Percentiles rank a stretch among this genome's conserved stretches.
These are phyloP conservation scores for Molorchus minor DNA, from an alignment of 2,888 invertebrate species.

Conservation along the genomic window DNA sequence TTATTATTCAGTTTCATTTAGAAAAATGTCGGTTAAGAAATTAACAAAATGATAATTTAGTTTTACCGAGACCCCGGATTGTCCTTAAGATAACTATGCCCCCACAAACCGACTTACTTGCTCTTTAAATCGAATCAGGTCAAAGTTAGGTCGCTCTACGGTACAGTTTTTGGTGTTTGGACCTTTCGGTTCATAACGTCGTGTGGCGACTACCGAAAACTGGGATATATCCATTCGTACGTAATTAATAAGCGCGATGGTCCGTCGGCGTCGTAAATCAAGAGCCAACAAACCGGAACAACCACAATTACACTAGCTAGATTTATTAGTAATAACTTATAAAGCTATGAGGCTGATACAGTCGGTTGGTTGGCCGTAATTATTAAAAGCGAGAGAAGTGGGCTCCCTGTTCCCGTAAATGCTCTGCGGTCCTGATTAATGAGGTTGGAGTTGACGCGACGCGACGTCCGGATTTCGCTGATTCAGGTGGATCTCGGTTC, in stretches of 20 bases:
- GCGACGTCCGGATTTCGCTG: constrained; percentile 53
- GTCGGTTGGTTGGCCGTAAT: constrained; percentile 48
- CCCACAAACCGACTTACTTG: too few species aligned
- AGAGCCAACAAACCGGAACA: constrained; percentile 51
- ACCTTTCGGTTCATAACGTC: too few species aligned
- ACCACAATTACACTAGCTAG: constrained; percentile 54
- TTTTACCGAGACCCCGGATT: too few species aligned
- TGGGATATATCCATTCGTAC: constrained; percentile 30
- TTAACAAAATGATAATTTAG: too few species aligned
- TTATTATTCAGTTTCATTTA: too few species aligned
- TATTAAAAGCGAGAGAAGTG: constrained; percentile 50
- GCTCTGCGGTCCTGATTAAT: constrained; percentile 53
- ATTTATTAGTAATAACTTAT: constrained; percentile 58
- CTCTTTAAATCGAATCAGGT: too few species aligned
- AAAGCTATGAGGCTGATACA: constrained; percentile 37
- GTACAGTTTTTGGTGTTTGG: too few species aligned
- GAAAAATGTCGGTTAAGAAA: too few species aligned
- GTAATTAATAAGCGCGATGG: constrained; percentile 38
- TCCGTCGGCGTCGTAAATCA: constrained; percentile 50
- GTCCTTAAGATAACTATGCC: too few species aligned
- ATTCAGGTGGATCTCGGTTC: constrained; percentile 51
- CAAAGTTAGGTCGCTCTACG: too few species aligned
- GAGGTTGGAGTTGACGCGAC: constrained; percentile 51
- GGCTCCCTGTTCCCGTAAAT: constrained; percentile 29
- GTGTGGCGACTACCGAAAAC: too few species aligned